These are phyloP conservation scores for Unio delphinus DNA, from an alignment of 2,888 invertebrate species.

Conservation along the genomic window DNA sequence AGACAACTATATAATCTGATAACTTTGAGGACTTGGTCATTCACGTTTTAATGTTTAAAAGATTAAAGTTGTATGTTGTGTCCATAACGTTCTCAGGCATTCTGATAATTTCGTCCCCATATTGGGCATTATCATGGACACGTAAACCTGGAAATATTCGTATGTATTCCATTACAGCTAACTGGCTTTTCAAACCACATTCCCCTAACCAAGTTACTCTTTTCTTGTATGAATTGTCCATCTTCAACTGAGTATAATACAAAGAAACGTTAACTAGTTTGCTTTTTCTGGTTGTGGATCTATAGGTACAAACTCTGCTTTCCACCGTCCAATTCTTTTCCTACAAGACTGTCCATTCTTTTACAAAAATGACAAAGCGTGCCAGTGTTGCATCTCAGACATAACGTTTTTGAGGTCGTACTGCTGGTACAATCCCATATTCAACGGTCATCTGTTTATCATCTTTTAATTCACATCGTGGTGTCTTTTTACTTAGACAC, in stretches of 20 bases:
- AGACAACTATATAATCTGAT: no score
- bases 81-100: no score
- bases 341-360: slow-evolving; percentile 1
- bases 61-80: no score
- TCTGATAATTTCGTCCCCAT: not conserved
- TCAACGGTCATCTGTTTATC: no score
- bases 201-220: slow-evolving; percentile 12
- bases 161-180: slow-evolving; percentile 10
- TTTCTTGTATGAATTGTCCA: slow-evolving; percentile 8
- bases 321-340: not conserved
- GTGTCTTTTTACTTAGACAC: no score
- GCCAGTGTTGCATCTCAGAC: no score
- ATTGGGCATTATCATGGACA: not conserved
- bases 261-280: slow-evolving; percentile 5
- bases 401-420: no score
- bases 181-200: slow-evolving; percentile 1
- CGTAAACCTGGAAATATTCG: slow-evolving; percentile 14
- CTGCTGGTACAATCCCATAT: no score
- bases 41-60: no score
- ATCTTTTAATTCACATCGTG: no score
- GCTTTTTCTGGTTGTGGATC: slow-evolving; percentile 6
- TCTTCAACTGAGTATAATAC: slow-evolving; percentile 3
- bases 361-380: not conserved
- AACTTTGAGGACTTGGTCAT: no score
- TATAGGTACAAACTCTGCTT: slow-evolving; percentile 2